These are phyloP conservation scores for Guaruba guarouba DNA, from an alignment of 2,113 vertebrate species.

Conservation along the genomic window DNA sequence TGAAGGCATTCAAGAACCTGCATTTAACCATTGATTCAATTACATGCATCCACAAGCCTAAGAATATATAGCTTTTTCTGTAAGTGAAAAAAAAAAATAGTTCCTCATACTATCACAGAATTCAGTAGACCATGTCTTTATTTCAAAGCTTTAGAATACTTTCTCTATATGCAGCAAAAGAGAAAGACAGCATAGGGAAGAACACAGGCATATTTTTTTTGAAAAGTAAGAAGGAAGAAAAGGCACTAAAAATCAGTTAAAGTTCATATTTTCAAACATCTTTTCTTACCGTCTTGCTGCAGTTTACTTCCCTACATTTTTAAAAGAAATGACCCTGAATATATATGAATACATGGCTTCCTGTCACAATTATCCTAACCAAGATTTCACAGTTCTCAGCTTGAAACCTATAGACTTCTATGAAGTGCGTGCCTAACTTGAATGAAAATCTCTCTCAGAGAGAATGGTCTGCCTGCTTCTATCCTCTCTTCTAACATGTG, in stretches of 20 bases:
- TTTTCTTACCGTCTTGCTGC: background rate
- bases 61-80: background rate
- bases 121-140: background rate
- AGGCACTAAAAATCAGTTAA: background rate
- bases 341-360: background rate
- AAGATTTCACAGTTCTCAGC: background rate
- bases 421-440: background rate
- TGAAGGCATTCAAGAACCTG: background rate
- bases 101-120: background rate
- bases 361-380: background rate
- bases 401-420: background rate
- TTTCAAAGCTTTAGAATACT: background rate
- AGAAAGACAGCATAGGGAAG: background rate
- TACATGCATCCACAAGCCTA: background rate
- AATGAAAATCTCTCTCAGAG: background rate
- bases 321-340: background rate
- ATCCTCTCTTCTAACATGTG: background rate
- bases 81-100: background rate
- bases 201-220: background rate
- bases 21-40: background rate
- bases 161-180: background rate
- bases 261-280: background rate
- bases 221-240: background rate
- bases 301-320: background rate
- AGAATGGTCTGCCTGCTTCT: background rate